These are phyloP conservation scores for Entomobrya proxima DNA, from an alignment of 2,888 invertebrate genomes.

Conservation along the genomic window DNA sequence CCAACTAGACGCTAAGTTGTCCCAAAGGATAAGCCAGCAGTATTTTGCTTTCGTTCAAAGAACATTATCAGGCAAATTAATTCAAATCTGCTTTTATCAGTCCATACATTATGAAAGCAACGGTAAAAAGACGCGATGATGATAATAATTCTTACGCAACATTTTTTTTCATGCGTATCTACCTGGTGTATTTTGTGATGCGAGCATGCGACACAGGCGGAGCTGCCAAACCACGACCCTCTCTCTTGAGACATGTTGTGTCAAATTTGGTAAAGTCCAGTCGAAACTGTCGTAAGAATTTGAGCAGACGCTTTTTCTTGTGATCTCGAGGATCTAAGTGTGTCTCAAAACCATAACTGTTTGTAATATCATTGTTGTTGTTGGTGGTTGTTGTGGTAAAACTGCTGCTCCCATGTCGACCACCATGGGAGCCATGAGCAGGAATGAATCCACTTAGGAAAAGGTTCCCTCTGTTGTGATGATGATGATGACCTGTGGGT, in stretches of 20 bases:
- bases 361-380: conserved; percentile 46
- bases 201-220: conserved; percentile 74
- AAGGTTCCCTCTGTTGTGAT: conserved; percentile 52
- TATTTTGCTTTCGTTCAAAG: too few species aligned
- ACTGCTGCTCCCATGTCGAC: conserved; percentile 65
- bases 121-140: not conserved
- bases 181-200: conserved; percentile 74
- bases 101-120: not conserved
- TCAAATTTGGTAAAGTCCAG: conserved; percentile 76
- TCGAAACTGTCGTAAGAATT: conserved; percentile 75
- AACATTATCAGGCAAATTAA: not conserved
- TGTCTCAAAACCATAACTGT: conserved; percentile 43
- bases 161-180: not conserved
- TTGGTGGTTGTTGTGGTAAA: conserved; percentile 48
- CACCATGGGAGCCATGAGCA: conserved; percentile 61
- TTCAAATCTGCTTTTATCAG: not conserved
- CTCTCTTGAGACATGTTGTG: conserved; percentile 74
- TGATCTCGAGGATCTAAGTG: conserved; percentile 58
- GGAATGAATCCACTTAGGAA: conserved; percentile 55
- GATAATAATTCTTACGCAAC: not conserved
- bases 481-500: conserved; percentile 65
- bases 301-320: conserved; percentile 74
- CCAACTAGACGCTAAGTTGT: too few species aligned
- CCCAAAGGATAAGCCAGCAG: too few species aligned
- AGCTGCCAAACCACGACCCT: conserved; percentile 73